Evolutionary conservation across 2,113 vertebrate genomes (phyloP), one percentile per base, ranked within the genome.

Genomic region (Sinocyclocheilus anshuiensis): DNA sequence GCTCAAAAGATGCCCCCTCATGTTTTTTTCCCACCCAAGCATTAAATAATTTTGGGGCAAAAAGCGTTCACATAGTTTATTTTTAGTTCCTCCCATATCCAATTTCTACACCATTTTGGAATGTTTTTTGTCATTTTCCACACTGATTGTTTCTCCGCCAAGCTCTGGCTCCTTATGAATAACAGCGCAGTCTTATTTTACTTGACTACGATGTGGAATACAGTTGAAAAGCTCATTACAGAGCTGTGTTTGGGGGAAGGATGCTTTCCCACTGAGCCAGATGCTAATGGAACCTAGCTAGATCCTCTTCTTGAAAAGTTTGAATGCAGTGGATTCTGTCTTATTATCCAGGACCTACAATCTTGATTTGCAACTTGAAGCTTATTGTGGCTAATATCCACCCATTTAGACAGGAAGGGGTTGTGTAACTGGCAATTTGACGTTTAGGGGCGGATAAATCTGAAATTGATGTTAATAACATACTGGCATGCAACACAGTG

Each of bases 21-120:
- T 76, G 74, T 42, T 74, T 76, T 77, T 55, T 29, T 33, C 2
- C 7, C 48, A 55, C 26, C 4, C 16, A 77, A n/a, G 15, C 57
- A 80, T 80, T 80, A 22, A 61, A 9, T 48, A 18, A 57, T n/a
- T 78, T 78, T 18, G 13, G 36, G 22, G 13, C 3, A 65, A 45
- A 79, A 61, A 42, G 22, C n/a, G 1, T 9, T 26, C 36, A 15
- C 36, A 59, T 55, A 63, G 55, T 45, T 79, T 26, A 42, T 63
- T 81, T 81, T 81, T 4, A 81, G 45, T 65, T 81, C 59, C 63
- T 26, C 42, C 79, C 22, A 45, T 45, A 63, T 81, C 36, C 79
- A 65, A 65, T 81, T 65, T 48, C 59, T 65, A 26, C 4, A 1
- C 24, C 8, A 4, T 48, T 81, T 65, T n/a, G 13, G 6, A 48